Conservation (phyloP, 92 coral and sea anemone species). For the Isaurus tuberculatus region DNA sequence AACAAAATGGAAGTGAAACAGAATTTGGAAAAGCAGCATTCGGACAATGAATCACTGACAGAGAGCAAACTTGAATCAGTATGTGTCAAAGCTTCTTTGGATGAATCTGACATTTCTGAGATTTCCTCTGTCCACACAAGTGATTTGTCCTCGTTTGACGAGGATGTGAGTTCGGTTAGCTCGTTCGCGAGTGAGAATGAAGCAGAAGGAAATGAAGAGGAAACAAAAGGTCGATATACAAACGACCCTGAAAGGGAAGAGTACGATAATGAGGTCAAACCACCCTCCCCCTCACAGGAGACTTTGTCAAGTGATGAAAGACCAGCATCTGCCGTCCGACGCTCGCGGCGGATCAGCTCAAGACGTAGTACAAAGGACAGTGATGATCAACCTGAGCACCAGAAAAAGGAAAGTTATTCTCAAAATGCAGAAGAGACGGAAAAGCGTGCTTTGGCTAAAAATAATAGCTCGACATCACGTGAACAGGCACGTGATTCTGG, state of each 20-base stretch:
- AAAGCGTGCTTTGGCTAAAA: slow-evolving; percentile 10
- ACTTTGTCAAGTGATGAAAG: not conserved
- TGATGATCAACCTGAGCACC: slow-evolving; percentile 46
- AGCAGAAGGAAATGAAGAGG: slow-evolving; percentile 22
- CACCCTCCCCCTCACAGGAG: slow-evolving; percentile 25
- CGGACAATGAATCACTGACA: not conserved
- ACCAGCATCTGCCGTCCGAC: slow-evolving; percentile 42
- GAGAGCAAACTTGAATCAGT: slow-evolving; percentile 14
- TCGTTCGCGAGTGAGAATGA: slow-evolving; percentile 51
- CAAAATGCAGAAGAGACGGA: slow-evolving; percentile 29
- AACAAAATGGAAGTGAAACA: not conserved
- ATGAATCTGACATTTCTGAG: slow-evolving; percentile 86
- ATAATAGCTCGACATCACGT: slow-evolving; percentile 26
- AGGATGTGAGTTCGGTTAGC: slow-evolving; percentile 76
- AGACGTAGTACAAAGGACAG: slow-evolving; percentile 69
- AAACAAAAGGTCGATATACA: slow-evolving; percentile 19
- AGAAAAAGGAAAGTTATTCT: slow-evolving; percentile 19
- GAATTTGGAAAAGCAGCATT: not conserved
- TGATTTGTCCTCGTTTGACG: slow-evolving; percentile 96
- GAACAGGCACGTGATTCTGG: slow-evolving; percentile 11
- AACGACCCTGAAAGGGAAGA: not conserved
- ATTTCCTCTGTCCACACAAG: slow-evolving; percentile 98
- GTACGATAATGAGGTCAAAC: not conserved
- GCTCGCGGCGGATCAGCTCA: slow-evolving; percentile 70
- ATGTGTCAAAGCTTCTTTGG: slow-evolving; percentile 71